These are phyloP conservation scores for Baryphthengus martii DNA, from an alignment of 2,113 vertebrate genomes.

Conservation along the genomic window DNA sequence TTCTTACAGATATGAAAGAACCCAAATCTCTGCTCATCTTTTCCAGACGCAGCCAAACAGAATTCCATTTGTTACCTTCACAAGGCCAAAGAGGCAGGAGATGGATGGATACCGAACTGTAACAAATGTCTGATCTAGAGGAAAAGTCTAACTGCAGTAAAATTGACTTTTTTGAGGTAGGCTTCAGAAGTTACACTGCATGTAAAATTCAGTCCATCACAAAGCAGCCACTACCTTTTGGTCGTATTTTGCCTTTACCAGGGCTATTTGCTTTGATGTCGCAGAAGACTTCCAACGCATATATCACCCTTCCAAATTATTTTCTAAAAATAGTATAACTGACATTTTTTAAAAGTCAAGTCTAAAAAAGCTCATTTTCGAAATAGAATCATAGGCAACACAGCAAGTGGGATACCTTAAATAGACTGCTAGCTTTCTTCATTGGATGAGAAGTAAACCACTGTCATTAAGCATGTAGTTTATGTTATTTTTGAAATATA, in stretches of 20 bases:
- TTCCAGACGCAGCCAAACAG: slow-evolving; percentile 69
- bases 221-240: background rate
- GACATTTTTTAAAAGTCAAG: background rate
- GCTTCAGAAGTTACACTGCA: slow-evolving; percentile 15
- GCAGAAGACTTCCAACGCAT: background rate
- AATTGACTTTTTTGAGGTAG: slow-evolving; percentile 58
- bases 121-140: slow-evolving; percentile 78
- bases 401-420: background rate
- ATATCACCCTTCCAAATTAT: background rate
- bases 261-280: background rate
- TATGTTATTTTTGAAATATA: background rate
- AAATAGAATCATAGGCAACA: background rate
- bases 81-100: slow-evolving; percentile 76
- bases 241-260: background rate
- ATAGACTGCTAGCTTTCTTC: background rate
- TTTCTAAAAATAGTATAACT: background rate
- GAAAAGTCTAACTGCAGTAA: slow-evolving; percentile 64
- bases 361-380: background rate
- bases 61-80: slow-evolving; percentile 75
- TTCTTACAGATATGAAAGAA: slow-evolving; percentile 73
- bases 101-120: slow-evolving; percentile 76
- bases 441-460: background rate
- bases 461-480: background rate
- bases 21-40: slow-evolving; percentile 81
- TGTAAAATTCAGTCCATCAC: slow-evolving; percentile 12